Conservation (phyloP, 92 coral and sea anemone species). For the Actinostola sp. region DNA sequence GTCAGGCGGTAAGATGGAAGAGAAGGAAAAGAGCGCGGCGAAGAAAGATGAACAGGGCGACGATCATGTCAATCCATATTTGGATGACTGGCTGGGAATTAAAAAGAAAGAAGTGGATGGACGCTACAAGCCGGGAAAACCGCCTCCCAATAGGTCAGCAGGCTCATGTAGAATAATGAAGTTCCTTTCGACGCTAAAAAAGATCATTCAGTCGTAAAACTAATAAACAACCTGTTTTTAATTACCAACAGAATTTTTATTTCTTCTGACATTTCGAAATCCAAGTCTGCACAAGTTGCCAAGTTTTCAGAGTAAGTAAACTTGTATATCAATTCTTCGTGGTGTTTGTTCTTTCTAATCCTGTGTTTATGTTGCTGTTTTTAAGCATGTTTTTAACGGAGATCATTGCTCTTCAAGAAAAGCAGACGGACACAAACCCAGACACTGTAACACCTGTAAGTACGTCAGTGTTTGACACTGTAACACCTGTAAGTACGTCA, state of each 20-base stretch:
- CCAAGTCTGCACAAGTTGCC: conserved; percentile 26
- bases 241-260: conserved; percentile 70
- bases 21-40: conserved; percentile 36
- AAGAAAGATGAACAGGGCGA: conserved; percentile 59
- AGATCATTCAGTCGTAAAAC: neutral
- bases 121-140: conserved; percentile 88
- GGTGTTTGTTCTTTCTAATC: neutral
- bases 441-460: conserved; percentile 63
- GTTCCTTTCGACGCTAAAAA: no score
- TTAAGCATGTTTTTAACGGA: conserved; percentile 82
- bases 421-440: conserved; percentile 37
- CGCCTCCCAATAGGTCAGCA: conserved; percentile 92
- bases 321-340: no score
- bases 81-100: conserved; percentile 84
- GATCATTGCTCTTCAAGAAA: conserved; percentile 51
- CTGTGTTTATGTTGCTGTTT: neutral
- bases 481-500: neutral
- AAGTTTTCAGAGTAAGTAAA: conserved; percentile 76
- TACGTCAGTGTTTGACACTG: no score
- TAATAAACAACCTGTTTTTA: neutral
- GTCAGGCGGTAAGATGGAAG: conserved; percentile 14
- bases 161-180: no score
- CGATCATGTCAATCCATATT: conserved; percentile 66
- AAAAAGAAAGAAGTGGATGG: conserved; percentile 77
- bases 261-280: conserved; percentile 46